phyloP scores from a whole-genome alignment of 1,140 invertebrate species.

The Halictus rubicundus region DNA sequence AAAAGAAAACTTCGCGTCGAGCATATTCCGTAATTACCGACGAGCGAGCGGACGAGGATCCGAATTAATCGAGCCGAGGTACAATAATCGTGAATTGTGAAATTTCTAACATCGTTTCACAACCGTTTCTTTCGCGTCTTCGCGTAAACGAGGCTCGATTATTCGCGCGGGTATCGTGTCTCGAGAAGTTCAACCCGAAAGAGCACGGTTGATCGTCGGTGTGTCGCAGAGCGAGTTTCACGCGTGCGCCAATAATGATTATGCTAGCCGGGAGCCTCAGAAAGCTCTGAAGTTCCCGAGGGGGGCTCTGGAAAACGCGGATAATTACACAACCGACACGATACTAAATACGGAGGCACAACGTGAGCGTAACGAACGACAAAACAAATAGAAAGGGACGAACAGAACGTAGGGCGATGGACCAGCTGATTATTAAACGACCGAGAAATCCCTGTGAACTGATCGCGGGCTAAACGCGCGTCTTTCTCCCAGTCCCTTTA shows the following conservation, averaged over 20 bases:
- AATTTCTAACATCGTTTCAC: too few relatives aligned
- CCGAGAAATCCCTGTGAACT: background rate
- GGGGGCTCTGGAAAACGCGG: background rate
- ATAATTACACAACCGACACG: background rate
- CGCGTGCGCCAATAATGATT: background rate
- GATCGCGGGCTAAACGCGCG: conserved; percentile 26
- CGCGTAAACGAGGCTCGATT: too few relatives aligned
- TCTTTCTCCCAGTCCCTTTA: conserved; percentile 32
- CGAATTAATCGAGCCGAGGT: too few relatives aligned
- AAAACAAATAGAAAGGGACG: background rate
- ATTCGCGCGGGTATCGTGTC: too few relatives aligned
- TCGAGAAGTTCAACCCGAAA: too few relatives aligned
- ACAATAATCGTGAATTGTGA: too few relatives aligned
- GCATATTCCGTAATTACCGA: too few relatives aligned
- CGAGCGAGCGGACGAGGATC: too few relatives aligned
- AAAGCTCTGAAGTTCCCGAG: background rate
- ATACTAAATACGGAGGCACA: background rate
- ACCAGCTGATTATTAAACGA: conserved; percentile 10
- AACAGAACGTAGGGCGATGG: conserved; percentile 17
- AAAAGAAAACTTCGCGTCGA: too few relatives aligned
- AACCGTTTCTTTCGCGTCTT: too few relatives aligned
- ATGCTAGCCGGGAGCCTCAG: too few relatives aligned
- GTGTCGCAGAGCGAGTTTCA: background rate
- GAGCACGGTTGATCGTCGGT: too few relatives aligned
- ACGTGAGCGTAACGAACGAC: background rate